phyloP scores from a whole-genome alignment of 2,888 invertebrate genomes.

The Morpho deidamia region DNA sequence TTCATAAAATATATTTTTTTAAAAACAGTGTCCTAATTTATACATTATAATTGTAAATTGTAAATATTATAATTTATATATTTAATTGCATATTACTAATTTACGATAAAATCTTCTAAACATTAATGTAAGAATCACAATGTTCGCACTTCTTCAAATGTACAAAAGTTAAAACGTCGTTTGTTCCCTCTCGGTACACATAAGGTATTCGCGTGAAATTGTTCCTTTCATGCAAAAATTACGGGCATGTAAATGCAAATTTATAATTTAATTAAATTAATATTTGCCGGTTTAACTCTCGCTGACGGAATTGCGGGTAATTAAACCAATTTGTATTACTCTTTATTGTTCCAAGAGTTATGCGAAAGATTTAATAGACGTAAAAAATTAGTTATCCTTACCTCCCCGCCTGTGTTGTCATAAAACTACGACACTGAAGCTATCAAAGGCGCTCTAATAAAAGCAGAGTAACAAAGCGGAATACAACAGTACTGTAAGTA shows the following conservation, averaged over 20 bases:
- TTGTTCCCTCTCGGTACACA: constrained; percentile 7
- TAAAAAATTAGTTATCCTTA: constrained; percentile 50
- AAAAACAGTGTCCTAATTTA: no score
- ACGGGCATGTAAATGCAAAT: constrained; percentile 40
- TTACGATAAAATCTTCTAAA: not conserved
- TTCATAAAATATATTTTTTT: no score
- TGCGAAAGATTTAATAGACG: constrained; percentile 21
- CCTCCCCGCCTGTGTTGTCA: constrained; percentile 36
- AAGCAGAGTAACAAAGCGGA: constrained; percentile 52
- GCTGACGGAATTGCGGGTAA: constrained; percentile 10
- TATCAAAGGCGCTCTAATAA: constrained; percentile 62
- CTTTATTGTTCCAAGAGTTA: constrained; percentile 16
- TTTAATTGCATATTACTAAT: no score
- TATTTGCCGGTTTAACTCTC: constrained; percentile 43
- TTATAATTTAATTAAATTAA: constrained; percentile 67
- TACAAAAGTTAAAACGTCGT: constrained; percentile 13
- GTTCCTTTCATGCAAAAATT: constrained; percentile 18
- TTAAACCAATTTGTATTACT: constrained; percentile 14
- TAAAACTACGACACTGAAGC: constrained; percentile 56
- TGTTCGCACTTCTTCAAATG: constrained; percentile 6
- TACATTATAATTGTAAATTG: no score
- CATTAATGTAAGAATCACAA: constrained; percentile 7
- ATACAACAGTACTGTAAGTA: constrained; percentile 35
- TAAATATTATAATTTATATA: no score
- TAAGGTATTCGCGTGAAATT: constrained; percentile 14